Conservation (phyloP, 2,797 vertebrate species). For the Falco naumanni region DNA sequence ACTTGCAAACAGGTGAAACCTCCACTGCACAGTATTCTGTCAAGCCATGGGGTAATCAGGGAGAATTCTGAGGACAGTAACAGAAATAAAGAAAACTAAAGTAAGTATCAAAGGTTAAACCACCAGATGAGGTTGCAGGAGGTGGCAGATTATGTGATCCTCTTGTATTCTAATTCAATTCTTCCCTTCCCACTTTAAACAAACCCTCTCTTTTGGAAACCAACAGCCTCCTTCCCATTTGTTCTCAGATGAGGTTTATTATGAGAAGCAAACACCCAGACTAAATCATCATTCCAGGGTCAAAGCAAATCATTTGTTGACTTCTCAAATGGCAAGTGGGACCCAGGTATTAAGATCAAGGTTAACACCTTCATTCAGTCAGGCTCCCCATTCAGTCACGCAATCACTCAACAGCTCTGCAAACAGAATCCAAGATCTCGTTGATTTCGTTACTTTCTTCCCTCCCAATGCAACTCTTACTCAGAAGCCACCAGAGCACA, state of each 20-base stretch:
- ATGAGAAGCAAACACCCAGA: background rate
- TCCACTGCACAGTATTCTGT: background rate
- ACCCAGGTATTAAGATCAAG: background rate
- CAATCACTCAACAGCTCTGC: slow-evolving; percentile 25
- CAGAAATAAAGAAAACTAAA: slow-evolving; percentile 45
- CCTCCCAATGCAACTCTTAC: background rate
- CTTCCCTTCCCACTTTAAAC: background rate
- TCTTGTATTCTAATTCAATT: slow-evolving; percentile 15
- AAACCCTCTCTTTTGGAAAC: slow-evolving; percentile 10
- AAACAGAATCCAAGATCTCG: background rate
- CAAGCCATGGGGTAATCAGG: background rate
- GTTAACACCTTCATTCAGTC: slow-evolving; percentile 43
- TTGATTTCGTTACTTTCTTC: background rate
- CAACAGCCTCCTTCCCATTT: background rate
- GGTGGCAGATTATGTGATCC: background rate
- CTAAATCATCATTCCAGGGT: background rate
- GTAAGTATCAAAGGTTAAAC: slow-evolving; percentile 30
- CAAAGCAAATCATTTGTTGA: slow-evolving; percentile 1
- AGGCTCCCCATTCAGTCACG: background rate
- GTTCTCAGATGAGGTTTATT: background rate
- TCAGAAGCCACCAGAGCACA: background rate
- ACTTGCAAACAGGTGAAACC: background rate
- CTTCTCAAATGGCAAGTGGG: background rate
- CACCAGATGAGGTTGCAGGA: background rate
- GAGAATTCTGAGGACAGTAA: background rate